Evolutionary conservation across 2,797 vertebrate species (phyloP), one percentile per base, ranked within the genome.

Genomic region (Emydoidea blandingii): DNA sequence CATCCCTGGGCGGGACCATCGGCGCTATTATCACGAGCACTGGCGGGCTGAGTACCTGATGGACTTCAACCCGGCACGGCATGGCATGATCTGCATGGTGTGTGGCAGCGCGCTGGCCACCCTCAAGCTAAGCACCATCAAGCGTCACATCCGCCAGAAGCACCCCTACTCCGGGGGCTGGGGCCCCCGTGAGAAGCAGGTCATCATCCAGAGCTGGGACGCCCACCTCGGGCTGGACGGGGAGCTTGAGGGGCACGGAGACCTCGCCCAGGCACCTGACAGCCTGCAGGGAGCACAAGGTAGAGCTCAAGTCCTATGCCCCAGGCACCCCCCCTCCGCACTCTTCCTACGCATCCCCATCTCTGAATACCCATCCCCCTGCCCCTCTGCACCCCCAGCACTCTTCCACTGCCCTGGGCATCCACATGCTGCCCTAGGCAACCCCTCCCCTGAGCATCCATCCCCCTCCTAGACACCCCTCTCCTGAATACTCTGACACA

Each of bases 61-160:
- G 99, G 99, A 99, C 96, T 99, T 99, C 90, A 99, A 99, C 89
- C 98, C 98, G 1, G 98, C 98, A 41, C 98, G 99, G 52, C 99
- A 99, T 1, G 99, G 99, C 72, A 99, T 99, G 99, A 99, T 99
- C 96, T 99, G 99, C 97, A 99, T 99, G 99, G 99, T 99, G 94
- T 99, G 99, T 1, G 99, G 99, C 86, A 99, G 99, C 96, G 99
- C 99, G 3, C 95, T 99, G 92, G 99, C 99, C 94, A 99, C 99
- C 0, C 98, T 99, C 89, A 99, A 99, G 97, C 99, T 99, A 95
- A 99, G 99, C 98, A 99, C 99, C 97, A 99, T 99, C 98, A 99
- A 99, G 96, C 98, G 99, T 25, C 99, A 99, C 98, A 99, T 99
- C 88, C 98, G 98, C 1, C 99, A 99, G 94, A 99, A 99, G 94